Conservation (phyloP, 2,113 vertebrate genomes). For the rabbit (Oryctolagus cuniculus) region DNA sequence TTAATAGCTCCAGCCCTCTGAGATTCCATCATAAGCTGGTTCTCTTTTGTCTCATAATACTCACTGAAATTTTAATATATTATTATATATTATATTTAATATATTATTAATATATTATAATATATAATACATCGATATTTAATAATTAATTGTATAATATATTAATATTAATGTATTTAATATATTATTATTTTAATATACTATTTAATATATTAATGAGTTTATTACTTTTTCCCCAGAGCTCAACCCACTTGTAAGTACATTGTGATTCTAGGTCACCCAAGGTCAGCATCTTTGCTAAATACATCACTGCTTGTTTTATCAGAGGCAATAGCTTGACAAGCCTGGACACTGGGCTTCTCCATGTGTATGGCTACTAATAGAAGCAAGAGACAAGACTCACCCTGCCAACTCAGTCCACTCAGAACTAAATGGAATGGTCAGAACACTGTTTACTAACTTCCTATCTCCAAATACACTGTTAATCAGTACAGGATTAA, state of each 20-base stretch:
- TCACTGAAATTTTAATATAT: not conserved
- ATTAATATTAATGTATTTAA: no score
- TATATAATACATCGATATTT: no score
- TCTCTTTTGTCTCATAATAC: conserved; percentile 9
- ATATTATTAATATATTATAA: no score
- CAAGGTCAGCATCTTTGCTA: conserved; percentile 59
- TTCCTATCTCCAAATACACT: conserved; percentile 37
- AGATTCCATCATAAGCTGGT: conserved; percentile 10
- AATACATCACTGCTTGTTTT: conserved; percentile 37
- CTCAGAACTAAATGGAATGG: conserved; percentile 52
- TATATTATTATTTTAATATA: no score
- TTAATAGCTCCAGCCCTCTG: not conserved
- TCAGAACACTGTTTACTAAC: not conserved
- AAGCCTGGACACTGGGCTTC: not conserved
- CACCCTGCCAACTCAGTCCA: not conserved
- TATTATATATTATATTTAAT: no score
- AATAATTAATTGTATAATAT: no score
- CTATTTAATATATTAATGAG: conserved; percentile 18
- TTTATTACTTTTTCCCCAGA: conserved; percentile 45
- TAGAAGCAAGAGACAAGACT: not conserved
- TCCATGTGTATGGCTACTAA: conserved; percentile 23
- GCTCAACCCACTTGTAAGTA: not conserved
- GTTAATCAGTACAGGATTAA: not conserved
- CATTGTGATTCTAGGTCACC: conserved; percentile 32
- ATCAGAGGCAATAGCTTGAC: conserved; percentile 31